Evolutionary conservation across 2,888 invertebrate genomes (phyloP).

Genomic region (Cryptocephalus primarius): DNA sequence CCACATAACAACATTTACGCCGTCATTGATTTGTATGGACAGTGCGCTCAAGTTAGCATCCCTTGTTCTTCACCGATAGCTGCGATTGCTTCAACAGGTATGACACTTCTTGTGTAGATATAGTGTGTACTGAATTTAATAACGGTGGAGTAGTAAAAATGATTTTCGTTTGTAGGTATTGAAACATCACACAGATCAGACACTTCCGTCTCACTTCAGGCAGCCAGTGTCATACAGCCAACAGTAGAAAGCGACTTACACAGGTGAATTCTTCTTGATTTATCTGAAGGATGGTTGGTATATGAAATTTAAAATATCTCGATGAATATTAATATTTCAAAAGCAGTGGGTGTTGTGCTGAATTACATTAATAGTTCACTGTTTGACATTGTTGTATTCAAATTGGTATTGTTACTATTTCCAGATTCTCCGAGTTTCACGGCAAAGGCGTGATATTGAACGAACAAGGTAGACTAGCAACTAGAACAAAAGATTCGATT

Average conservation of each 20-base stretch:
- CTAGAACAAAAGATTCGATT: slow-evolving; percentile 43
- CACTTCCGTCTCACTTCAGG: slow-evolving; percentile 34
- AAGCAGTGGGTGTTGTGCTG: too few relatives aligned
- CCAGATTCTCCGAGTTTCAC: slow-evolving; percentile 47
- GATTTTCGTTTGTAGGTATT: slow-evolving; percentile 6
- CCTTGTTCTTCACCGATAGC: slow-evolving; percentile 30
- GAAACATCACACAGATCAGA: slow-evolving; percentile 26
- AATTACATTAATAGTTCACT: too few relatives aligned
- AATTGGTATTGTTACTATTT: too few relatives aligned
- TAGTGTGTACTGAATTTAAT: neutral
- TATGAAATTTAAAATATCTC: too few relatives aligned
- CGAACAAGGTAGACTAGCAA: slow-evolving; percentile 44
- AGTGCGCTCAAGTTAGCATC: slow-evolving; percentile 77
- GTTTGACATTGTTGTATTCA: too few relatives aligned
- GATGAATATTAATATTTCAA: too few relatives aligned
- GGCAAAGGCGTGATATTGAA: slow-evolving; percentile 61
- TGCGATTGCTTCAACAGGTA: slow-evolving; percentile 18
- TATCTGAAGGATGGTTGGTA: too few relatives aligned
- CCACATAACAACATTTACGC: slow-evolving; percentile 73
- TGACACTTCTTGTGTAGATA: neutral
- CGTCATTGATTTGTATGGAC: slow-evolving; percentile 90
- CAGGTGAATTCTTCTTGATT: slow-evolving; percentile 7
- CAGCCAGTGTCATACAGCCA: slow-evolving; percentile 24
- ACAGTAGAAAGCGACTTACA: slow-evolving; percentile 32
- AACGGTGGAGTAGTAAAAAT: too few relatives aligned